Conservation (phyloP, 2,113 vertebrate genomes). For the Oryctolagus cuniculus region mOryCun1.1 NC_091433.1:11540501-11541000, state of each 20-base stretch:
- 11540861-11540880: constrained; percentile 43
- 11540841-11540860: constrained; percentile 8
- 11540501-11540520: constrained; percentile 54
- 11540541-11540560: constrained; percentile 58
- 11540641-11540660: constrained; percentile 73
- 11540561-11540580: constrained; percentile 75
- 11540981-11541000: constrained; percentile 51
- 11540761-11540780: constrained; percentile 78
- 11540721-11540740: constrained; percentile 60
- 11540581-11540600: constrained; percentile 66
- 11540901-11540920: neutral
- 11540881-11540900: neutral
- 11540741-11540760: constrained; percentile 73
- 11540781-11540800: constrained; percentile 40
- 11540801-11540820: constrained; percentile 20
- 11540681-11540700: constrained; percentile 57
- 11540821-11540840: neutral
- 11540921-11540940: neutral
- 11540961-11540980: neutral
- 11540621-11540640: constrained; percentile 73
- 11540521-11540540: constrained; percentile 64
- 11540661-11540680: constrained; percentile 65
- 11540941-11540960: neutral
- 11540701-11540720: constrained; percentile 61
- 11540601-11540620: constrained; percentile 81